Evolutionary conservation across 2,113 vertebrate genomes (phyloP), one percentile per base, ranked within the genome.

Genomic region (Nothobranchius kuhntae): DNA sequence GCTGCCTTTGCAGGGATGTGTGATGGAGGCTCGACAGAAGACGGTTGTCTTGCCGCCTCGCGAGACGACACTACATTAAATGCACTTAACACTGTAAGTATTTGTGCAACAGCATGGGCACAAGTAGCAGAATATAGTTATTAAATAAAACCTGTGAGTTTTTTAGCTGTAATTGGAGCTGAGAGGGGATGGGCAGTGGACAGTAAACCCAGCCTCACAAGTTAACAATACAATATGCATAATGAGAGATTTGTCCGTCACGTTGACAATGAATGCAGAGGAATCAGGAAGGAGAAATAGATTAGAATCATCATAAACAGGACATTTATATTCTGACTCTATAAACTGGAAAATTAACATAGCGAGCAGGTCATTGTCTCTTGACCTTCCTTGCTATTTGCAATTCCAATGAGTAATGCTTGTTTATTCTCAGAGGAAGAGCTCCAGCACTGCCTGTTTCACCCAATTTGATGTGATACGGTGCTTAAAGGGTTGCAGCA

Each of bases 1-100:
- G 98, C 98, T 35, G 98, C 98, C 13, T 99, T 99, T 84, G 98
- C 98, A 47, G 98, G 98, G 61, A 99, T 99, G 98, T 99, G 98
- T 83, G 98, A 99, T 1, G 98, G 98, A 75, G 98, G 97, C 53
- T 98, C 97, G 55, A 99, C 97, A 1, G 98, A 99, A 90, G 98
- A 99, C 0, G 98, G 98, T 26, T 99, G 97, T 61, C 92, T 98
- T 0, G 98, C 98, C 45, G 98, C 98, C 7, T 99, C 98, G 52
- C 91, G 98, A 66, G 98, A 99, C 0, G 98, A 99, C 93, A 99
- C 98, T 73, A 99, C 98, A 13, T 95, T 99, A 64, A 99, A 99
- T 1, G 98, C 98, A 10, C 94, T 99, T 90, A 99, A 99, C 82
- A 99, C 96, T 65, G 98, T 99, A 81, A 95, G 98, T 93, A 64